phyloP scores from a whole-genome alignment of 1,140 invertebrate genomes.

The Antheraea pernyi region DNA sequence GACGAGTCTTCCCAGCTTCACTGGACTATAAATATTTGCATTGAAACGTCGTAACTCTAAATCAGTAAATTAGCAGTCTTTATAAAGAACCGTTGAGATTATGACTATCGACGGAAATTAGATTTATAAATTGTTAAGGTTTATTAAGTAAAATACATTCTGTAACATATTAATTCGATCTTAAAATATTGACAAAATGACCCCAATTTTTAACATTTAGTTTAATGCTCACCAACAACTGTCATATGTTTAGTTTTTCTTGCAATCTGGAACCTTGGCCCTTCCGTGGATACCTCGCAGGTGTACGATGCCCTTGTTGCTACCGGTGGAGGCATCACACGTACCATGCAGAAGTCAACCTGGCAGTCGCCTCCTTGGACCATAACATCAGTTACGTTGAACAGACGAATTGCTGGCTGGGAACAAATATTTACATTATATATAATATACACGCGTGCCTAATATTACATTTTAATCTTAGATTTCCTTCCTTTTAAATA shows the following conservation, averaged over 20 bases:
- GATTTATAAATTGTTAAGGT: no score
- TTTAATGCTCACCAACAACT: constrained; percentile 78
- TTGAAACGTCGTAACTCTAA: no score
- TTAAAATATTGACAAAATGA: background rate
- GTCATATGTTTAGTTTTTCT: constrained; percentile 82
- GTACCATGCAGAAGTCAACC: constrained; percentile 73
- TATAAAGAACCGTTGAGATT: no score
- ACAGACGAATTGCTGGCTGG: constrained; percentile 64
- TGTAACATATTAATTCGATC: no score
- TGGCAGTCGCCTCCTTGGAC: constrained; percentile 74
- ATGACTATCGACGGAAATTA: no score
- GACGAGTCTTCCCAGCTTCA: no score
- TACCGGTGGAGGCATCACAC: constrained; percentile 76
- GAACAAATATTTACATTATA: constrained; percentile 18
- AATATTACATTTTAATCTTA: no score
- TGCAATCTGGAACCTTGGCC: constrained; percentile 81
- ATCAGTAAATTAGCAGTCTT: no score
- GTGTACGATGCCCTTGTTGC: constrained; percentile 80
- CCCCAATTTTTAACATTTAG: background rate
- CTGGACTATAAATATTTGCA: no score
- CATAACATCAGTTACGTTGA: constrained; percentile 67
- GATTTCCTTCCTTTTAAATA: no score
- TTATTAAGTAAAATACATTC: no score
- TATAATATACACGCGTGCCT: background rate
- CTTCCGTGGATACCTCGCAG: constrained; percentile 84